Evolutionary conservation across 1,140 invertebrate genomes (phyloP), one percentile per base, ranked within the genome.

Genomic region (Drosophila arizonae): DNA sequence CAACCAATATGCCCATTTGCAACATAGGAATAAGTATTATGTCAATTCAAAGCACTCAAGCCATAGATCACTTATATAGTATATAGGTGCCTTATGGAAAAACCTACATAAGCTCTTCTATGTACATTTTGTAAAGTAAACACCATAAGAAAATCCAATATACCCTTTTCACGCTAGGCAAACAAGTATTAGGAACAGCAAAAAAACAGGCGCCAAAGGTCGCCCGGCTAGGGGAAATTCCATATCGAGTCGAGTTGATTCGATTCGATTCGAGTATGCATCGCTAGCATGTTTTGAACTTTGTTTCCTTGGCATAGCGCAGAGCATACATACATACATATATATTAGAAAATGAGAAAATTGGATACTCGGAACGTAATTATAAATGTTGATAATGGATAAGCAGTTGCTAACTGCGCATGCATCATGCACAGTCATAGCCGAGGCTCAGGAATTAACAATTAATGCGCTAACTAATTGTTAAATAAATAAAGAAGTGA

Each of bases 381-480:
- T 68, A 61, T 60, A 50, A 72, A 60, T 68, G 50, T 61, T 68
- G 56, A 72, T 61, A 61, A 61, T 61, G 67, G 56, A 55, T 67
- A 61, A 61, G 60, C n/a, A 45, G n/a, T 0, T 1, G 21, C 43
- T 39, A 11, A 3, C 36, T 41, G 57, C 11, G 6, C n/a, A 26
- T 33, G 33, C 24, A 54, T 15, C 64, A 39, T 68, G 70, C 56
- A 50, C 56, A 67, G 33, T 24, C 41, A 33, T 36, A 45, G 28
- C 8, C 50, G 30, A 46, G 69, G 62, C 51, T 52, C 67, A 33
- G 41, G 43, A 62, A 70, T 72, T 75, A 60, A 43, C 45, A 72
- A 85, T 70, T 85, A 81, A 86, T 67, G 58, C 51, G 5, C 41
- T 72, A 58, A 68, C 71, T 77, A 81, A 86, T 85, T 86, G 66